These are phyloP conservation scores for Drosophila malerkotliana DNA, from an alignment of 1,140 invertebrate genomes.

Conservation along the genomic window DNA sequence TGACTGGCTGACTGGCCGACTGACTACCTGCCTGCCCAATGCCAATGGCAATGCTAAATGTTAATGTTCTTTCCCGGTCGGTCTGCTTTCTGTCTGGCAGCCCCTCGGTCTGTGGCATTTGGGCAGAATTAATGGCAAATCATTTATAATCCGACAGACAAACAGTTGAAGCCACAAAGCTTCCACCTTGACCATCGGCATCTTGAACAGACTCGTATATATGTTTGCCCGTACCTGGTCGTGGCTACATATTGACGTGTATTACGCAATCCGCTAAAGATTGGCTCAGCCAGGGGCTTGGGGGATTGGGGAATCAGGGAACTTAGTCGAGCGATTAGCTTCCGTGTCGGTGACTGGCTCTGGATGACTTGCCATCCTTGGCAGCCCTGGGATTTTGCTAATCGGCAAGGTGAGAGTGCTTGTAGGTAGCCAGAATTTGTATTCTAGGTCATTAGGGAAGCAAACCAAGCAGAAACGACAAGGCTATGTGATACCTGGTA, in stretches of 20 bases:
- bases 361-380: slow-evolving; percentile 60
- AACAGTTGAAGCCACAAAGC: slow-evolving; percentile 69
- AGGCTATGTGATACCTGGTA: not conserved
- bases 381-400: slow-evolving; percentile 53
- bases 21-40: slow-evolving; percentile 18
- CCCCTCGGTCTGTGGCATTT: slow-evolving; percentile 41
- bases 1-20: slow-evolving; percentile 16
- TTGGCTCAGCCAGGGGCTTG: slow-evolving; percentile 3
- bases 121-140: slow-evolving; percentile 63
- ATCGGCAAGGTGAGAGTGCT: slow-evolving; percentile 18
- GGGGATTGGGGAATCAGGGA: slow-evolving; percentile 39
- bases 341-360: slow-evolving; percentile 56
- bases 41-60: slow-evolving; percentile 25
- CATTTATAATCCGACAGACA: slow-evolving; percentile 74
- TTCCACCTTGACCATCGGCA: slow-evolving; percentile 40
- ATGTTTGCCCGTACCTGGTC: not conserved
- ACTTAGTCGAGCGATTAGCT: slow-evolving; percentile 79
- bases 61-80: slow-evolving; percentile 25
- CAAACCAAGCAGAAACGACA: slow-evolving; percentile 14
- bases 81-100: slow-evolving; percentile 21
- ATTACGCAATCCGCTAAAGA: slow-evolving; percentile 56
- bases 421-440: slow-evolving; percentile 23
- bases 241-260: not conserved
- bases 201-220: slow-evolving; percentile 2
- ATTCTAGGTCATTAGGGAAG: slow-evolving; percentile 67